Base-by-base conservation (phyloP, 2,888 invertebrate genomes). In the Brenthis daphne region DNA sequence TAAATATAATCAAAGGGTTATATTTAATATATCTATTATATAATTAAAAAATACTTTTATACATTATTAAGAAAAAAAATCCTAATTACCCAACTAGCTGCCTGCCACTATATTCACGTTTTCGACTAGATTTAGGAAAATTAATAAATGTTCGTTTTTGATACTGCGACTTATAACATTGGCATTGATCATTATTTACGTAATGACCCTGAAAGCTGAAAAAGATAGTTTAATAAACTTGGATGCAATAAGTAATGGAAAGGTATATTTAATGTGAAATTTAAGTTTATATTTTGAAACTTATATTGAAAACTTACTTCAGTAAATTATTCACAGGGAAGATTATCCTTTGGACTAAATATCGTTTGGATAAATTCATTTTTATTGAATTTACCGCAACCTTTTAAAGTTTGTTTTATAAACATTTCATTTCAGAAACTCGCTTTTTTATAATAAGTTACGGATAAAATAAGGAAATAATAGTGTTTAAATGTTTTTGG, bases 101-200 rank as follows among this genome's bases (percentile, higher is more conserved):
- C 79, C 96, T 94, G 72, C 96, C 96, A 79, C 94, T 92, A 80
- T 96, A 96, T 79, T 95, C 94, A 78, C 95, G 95, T 68, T 93
- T 95, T 75, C 90, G 89, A 69, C 84, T 93, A 65, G 87, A 82
- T 74, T 84, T 84, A 12, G 90, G 77, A 67, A 91, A 85, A 70
- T 75, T 89, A 48, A 93, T 79, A 76, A 93, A 89, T n/a, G 80
- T 60, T 54, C 72, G 80, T 20, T 91, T 85, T 76, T 78, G 82
- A 67, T 86, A 86, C 66, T 82, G 82, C 54, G 73, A 72, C 55
- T 75, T 80, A 74, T 87, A 86, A 79, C 88, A 90, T 75, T 89
- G 90, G 82, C 85, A 85, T 72, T 81, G 81, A 79, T 77, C 68
- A 61, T 85, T 90, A 92, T 91, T 92, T 91, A 84, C 80, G 88